Conservation (phyloP, 1,140 invertebrate species). For the Eueides isabella region DNA sequence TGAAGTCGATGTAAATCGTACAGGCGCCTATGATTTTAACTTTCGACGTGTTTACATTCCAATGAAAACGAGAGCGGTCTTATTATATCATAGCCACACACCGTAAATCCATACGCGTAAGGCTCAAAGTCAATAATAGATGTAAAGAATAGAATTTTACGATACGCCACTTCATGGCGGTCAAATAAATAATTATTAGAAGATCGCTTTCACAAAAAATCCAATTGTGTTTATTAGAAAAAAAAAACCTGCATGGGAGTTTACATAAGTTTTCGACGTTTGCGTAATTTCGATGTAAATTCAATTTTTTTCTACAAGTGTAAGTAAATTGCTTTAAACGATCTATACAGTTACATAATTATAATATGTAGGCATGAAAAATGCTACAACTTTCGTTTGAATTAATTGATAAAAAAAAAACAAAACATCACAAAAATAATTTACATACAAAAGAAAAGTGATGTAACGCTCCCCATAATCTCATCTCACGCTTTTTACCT, state of each 20-base stretch:
- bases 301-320: background rate
- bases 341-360: background rate
- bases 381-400: background rate
- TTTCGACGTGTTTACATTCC: constrained; percentile 53
- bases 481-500: background rate
- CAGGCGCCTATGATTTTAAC: constrained; percentile 31
- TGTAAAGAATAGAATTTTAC: constrained; percentile 22
- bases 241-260: constrained; percentile 6
- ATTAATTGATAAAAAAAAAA: background rate
- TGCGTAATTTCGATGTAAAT: constrained; percentile 22
- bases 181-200: constrained; percentile 31
- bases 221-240: constrained; percentile 21
- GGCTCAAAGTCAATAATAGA: constrained; percentile 23
- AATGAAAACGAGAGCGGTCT: constrained; percentile 53
- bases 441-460: constrained; percentile 9
- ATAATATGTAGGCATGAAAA: background rate
- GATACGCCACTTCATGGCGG: constrained; percentile 35
- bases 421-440: background rate
- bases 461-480: background rate
- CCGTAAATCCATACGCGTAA: constrained; percentile 28
- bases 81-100: constrained; percentile 9
- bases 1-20: constrained; percentile 2
- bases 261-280: constrained; percentile 13
- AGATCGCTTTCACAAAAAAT: constrained; percentile 31
- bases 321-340: background rate